A percentile compares a stretch with the other conserved stretches of the same genome.
Conservation (phyloP, 2,113 vertebrate genomes). For the Strix aluco region DNA sequence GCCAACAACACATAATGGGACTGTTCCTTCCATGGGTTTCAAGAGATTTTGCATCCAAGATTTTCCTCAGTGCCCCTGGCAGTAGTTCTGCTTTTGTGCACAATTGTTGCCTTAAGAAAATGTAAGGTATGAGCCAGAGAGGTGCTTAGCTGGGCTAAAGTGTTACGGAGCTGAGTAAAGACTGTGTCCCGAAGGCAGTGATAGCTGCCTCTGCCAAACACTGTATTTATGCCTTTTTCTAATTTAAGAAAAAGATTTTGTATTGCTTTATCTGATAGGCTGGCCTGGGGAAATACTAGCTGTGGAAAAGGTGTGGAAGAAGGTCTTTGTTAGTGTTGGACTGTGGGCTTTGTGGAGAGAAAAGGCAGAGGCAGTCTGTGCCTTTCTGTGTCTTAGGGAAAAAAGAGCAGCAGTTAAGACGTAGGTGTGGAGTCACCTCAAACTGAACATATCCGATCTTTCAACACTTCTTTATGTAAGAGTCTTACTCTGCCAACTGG, state of each 20-base stretch:
- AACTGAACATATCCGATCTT: not conserved
- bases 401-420: slow-evolving; percentile 32
- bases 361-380: not conserved
- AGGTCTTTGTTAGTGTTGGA: not conserved
- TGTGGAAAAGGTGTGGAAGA: not conserved
- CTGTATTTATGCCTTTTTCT: not conserved
- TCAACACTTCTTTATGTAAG: slow-evolving; percentile 35
- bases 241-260: not conserved
- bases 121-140: not conserved
- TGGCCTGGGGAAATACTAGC: not conserved
- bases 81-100: not conserved
- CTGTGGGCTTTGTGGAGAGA: not conserved
- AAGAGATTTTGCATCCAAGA: not conserved
- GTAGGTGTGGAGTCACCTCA: slow-evolving; percentile 51
- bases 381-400: not conserved
- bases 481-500: slow-evolving; percentile 48
- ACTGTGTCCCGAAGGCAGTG: not conserved
- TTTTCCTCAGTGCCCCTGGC: not conserved
- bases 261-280: not conserved
- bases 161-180: not conserved
- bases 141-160: not conserved
- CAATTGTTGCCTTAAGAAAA: not conserved
- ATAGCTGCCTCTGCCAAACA: not conserved
- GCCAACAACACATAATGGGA: not conserved
- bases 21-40: not conserved